Percentiles rank a stretch among this genome's conserved stretches.
Evolutionary conservation across 1,140 invertebrate species (phyloP).

Genomic region (Tachypleus tridentatus): DNA sequence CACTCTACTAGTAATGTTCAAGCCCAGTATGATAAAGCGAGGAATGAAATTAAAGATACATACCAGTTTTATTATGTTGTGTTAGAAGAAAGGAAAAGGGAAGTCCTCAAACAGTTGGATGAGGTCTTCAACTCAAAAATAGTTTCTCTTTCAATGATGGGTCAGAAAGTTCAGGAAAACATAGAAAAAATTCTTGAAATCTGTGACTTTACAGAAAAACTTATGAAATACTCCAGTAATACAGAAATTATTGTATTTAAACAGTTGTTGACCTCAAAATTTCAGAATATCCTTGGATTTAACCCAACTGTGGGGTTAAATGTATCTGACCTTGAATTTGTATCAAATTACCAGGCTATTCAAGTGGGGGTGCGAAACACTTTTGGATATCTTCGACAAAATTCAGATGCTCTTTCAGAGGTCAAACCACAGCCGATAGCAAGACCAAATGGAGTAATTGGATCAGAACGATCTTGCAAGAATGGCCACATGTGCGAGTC

Average conservation of each 20-base stretch:
- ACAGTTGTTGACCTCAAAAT: conserved; percentile 78
- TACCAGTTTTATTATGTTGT: conserved; percentile 90
- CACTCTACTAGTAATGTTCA: conserved; percentile 67
- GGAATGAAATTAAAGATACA: conserved; percentile 84
- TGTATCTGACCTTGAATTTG: conserved; percentile 79
- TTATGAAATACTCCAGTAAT: conserved; percentile 74
- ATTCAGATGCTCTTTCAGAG: conserved; percentile 46
- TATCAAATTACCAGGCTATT: conserved; percentile 91
- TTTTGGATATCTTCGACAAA: conserved; percentile 81
- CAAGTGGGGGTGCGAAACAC: conserved; percentile 83
- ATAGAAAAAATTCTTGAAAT: conserved; percentile 86
- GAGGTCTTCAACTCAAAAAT: conserved; percentile 82
- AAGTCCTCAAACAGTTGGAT: conserved; percentile 87
- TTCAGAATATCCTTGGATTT: conserved; percentile 70
- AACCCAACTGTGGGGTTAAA: conserved; percentile 64
- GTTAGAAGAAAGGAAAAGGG: conserved; percentile 88
- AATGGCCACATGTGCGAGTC: conserved; percentile 52
- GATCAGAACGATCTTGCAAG: conserved; percentile 15
- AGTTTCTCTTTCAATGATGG: conserved; percentile 65
- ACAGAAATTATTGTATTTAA: conserved; percentile 88
- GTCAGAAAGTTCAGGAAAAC: conserved; percentile 84
- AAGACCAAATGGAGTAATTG: conserved; percentile 48
- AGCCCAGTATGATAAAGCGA: conserved; percentile 84
- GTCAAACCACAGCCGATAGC: conserved; percentile 56
- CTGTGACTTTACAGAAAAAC: conserved; percentile 83